Percentiles rank a stretch among this genome's conserved stretches.
Conservation (phyloP, 2,113 vertebrate species). For the Prunella himalayana region DNA sequence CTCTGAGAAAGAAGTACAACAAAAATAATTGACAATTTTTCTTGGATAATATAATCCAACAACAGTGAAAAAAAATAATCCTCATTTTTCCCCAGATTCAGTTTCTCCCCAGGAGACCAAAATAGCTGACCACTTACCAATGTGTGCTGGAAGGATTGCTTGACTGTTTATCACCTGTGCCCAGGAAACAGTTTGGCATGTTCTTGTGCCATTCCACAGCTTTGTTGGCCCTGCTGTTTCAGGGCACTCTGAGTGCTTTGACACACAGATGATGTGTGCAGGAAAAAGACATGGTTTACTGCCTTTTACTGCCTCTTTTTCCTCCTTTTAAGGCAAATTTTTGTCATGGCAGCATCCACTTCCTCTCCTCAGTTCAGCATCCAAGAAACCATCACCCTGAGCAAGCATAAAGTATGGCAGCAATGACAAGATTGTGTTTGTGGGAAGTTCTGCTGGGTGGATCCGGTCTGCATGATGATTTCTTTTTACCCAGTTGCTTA, state of each 20-base stretch:
- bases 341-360: background rate
- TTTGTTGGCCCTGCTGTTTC: background rate
- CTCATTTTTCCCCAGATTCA: background rate
- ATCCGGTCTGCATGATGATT: background rate
- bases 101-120: background rate
- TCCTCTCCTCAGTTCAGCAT: background rate
- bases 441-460: background rate
- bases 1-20: background rate
- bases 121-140: background rate
- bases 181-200: background rate
- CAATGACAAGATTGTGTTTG: background rate
- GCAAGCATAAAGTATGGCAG: background rate
- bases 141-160: background rate
- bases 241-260: background rate
- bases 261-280: background rate
- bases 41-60: background rate
- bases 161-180: rapidly evolving
- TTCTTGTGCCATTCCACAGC: background rate
- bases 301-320: background rate
- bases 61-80: rapidly evolving
- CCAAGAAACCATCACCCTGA: background rate
- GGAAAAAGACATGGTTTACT: background rate
- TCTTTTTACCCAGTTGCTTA: background rate
- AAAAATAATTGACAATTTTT: background rate
- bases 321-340: background rate